Conservation (phyloP, 2,888 invertebrate genomes). For the Poecilus cupreus region DNA sequence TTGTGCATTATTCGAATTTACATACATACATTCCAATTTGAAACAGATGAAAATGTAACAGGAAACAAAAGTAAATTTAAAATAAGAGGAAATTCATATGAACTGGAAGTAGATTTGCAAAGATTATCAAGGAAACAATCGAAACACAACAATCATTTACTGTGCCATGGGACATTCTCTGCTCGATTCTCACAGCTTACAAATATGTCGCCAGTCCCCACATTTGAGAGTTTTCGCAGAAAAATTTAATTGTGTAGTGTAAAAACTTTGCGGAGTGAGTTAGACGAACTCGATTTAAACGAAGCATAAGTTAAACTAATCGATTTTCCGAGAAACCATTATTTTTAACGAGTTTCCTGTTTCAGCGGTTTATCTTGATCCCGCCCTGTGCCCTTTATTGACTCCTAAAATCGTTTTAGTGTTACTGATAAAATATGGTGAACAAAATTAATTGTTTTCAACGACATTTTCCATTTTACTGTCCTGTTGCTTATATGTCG, state of each 20-base stretch:
- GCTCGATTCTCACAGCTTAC: too few relatives aligned
- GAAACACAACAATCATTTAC: too few relatives aligned
- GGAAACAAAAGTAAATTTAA: too few relatives aligned
- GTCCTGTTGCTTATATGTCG: not conserved
- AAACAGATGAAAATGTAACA: too few relatives aligned
- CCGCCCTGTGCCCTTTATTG: constrained; percentile 26
- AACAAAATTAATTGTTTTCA: constrained; percentile 1
- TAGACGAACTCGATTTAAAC: not conserved
- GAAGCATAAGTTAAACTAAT: constrained; percentile 31
- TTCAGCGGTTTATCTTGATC: constrained; percentile 32
- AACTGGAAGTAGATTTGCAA: too few relatives aligned
- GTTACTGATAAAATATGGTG: constrained; percentile 14
- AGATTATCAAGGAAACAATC: too few relatives aligned
- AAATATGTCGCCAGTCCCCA: too few relatives aligned
- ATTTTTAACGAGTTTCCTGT: constrained; percentile 47
- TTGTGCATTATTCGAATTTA: too few relatives aligned
- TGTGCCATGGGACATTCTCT: too few relatives aligned
- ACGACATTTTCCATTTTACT: not conserved
- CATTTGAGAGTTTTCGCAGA: not conserved
- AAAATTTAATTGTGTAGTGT: not conserved
- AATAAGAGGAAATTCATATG: too few relatives aligned
- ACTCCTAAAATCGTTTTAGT: constrained; percentile 21
- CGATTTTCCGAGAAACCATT: constrained; percentile 47
- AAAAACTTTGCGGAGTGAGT: not conserved
- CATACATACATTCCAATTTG: too few relatives aligned